phyloP scores from a whole-genome alignment of 1,140 invertebrate species.

The Trissolcus basalis region DNA sequence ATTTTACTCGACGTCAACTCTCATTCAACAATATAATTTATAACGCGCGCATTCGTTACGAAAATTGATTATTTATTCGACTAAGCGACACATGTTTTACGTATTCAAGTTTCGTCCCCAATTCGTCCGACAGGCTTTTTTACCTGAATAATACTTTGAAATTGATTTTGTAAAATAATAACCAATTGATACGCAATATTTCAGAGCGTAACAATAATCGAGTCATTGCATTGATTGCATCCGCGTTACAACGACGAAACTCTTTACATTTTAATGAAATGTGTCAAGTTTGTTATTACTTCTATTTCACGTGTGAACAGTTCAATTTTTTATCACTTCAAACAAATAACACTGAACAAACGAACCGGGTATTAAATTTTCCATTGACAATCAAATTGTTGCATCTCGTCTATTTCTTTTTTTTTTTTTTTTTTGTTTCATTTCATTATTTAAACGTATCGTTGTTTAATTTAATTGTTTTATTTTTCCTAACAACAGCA shows the following conservation, averaged over 20 bases:
- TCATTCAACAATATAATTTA: neutral
- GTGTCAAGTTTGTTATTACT: neutral
- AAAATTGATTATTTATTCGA: slow-evolving; percentile 31
- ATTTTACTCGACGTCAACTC: neutral
- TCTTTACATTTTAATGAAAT: neutral
- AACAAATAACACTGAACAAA: no score
- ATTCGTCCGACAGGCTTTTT: slow-evolving; percentile 25
- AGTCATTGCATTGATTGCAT: slow-evolving; percentile 11
- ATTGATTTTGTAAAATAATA: no score
- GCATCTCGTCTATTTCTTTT: no score
- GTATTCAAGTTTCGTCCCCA: slow-evolving; percentile 33
- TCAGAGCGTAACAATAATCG: slow-evolving; percentile 22
- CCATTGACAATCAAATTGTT: no score
- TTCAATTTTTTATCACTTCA: no score
- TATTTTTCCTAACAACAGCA: no score
- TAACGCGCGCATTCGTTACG: slow-evolving; percentile 13
- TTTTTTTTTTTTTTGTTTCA: no score
- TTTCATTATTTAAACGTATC: no score
- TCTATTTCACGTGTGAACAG: no score
- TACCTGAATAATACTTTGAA: slow-evolving; percentile 18
- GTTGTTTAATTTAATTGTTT: no score
- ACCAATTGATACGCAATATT: slow-evolving; percentile 5
- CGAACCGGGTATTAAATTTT: no score
- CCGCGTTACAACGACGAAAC: neutral
- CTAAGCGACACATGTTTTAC: slow-evolving; percentile 19